Percentiles rank a stretch among this genome's conserved stretches.
Conservation (phyloP, 2,888 invertebrate species). For the Epiblema foenella region DNA sequence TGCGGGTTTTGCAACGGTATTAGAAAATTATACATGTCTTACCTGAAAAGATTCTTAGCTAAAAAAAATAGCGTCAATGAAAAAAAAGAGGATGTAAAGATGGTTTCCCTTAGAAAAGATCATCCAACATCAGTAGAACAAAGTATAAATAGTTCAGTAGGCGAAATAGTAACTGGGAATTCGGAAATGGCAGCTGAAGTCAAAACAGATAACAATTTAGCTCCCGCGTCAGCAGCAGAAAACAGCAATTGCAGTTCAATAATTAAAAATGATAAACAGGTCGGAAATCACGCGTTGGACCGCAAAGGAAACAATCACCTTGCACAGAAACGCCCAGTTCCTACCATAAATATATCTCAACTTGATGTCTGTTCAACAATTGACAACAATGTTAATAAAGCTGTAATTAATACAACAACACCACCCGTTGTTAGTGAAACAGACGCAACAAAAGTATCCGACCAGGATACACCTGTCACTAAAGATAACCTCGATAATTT, state of each 20-base stretch:
- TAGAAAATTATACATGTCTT: neutral
- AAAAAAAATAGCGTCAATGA: neutral
- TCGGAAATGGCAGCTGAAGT: neutral
- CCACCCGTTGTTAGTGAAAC: neutral
- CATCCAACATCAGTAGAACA: neutral
- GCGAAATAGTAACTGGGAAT: neutral
- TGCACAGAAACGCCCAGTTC: neutral
- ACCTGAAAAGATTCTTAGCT: neutral
- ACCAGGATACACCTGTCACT: no score
- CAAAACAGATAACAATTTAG: neutral
- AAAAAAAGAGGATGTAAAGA: neutral
- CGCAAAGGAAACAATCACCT: neutral
- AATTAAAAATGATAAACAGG: neutral
- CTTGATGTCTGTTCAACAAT: neutral
- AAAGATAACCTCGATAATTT: neutral
- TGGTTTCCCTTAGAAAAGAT: neutral
- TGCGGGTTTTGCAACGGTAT: constrained; percentile 2
- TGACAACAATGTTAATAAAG: neutral
- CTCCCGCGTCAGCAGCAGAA: neutral
- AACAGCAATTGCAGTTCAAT: neutral
- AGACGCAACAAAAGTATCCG: neutral
- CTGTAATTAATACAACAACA: neutral
- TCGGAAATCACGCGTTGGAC: neutral
- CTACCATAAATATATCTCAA: neutral
- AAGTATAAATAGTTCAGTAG: neutral